Evolutionary conservation across 2,888 invertebrate species (phyloP), one percentile per base, ranked within the genome.

Genomic region (Trisateles emortualis): DNA sequence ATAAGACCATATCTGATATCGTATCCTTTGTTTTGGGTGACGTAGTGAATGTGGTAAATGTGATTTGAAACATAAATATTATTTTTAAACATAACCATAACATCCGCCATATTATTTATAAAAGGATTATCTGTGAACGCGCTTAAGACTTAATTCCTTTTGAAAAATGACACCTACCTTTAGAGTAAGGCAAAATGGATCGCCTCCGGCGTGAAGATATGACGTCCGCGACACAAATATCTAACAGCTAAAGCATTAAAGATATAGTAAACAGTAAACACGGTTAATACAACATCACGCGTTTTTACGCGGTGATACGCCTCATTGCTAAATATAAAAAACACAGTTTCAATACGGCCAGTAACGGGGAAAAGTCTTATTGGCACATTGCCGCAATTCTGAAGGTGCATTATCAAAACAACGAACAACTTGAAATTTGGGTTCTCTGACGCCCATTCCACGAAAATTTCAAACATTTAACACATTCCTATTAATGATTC

Each of bases 241-340:
- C n/a, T n/a, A 82, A 74, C 70, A 49, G 42, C 53, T 51, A 59
- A 59, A 60, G 55, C 71, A 75, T 76, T 73, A 78, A n/a, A n/a
- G 78, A 75, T 68, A 59, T 68, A 32, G 59, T 51, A 49, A 52
- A n/a, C n/a, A n/a, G n/a, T 68, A 78, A 87, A 87, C 79, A 79
- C 81, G 79, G 84, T 86, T 81, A 81, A 74, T 60, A 69, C 59
- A 63, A 68, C 64, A 72, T 77, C 77, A 67, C 66, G 59, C 55
- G 64, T 74, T 78, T 81, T 80, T 79, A 77, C 66, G 72, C 71
- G 59, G 56, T 52, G 76, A 74, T 79, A 72, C 68, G 70, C 71
- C 72, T 77, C 76, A 76, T 77, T 80, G 78, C 80, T 76, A 79
- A 83, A 81, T 78, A 72, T 81, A 84, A 81, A 72, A 49, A 68